Evolutionary conservation across 2,888 invertebrate genomes (phyloP), one percentile per base, ranked within the genome.

Genomic region (Nephrotoma flavescens): DNA sequence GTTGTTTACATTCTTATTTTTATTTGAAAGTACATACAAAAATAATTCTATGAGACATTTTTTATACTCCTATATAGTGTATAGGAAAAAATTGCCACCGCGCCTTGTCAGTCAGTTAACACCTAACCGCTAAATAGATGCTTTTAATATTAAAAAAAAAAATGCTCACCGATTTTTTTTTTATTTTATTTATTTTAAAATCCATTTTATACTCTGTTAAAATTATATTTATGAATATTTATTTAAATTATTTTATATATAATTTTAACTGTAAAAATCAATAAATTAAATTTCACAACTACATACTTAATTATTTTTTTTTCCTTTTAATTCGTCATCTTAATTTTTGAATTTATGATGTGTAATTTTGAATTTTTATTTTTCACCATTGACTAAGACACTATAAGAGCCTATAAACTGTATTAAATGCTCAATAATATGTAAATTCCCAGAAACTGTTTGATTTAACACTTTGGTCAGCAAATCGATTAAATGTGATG

Each of bases 71-170:
- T 31, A 31, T 31, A 31, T 31, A 31, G 31, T 31, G 31, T 31
- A 71, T 31, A 71, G 0, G 47, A 71, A 71, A 57, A 71, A 71
- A 71, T 92, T 91, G 89, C 89, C 90, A 90, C 91, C 90, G 90
- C 90, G 90, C 89, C 90, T 91, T 90, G 89, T 89, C 90, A 89
- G 90, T 88, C 90, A 90, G 88, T 90, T 90, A 90, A 89, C 90
- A 90, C 89, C 87, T 89, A 89, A 89, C 89, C 89, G 89, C 89
- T 88, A 88, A 88, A 87, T 88, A 85, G 44, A 85, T 85, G 85
- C 85, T 85, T 85, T 85, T 85, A 85, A 85, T 71, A 19, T 71
- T 71, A 71, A 71, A 71, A 52, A 52, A n/a, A 31, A 52, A 71
- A 71, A 57, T 57, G 52, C 71, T 71, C 71, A 71, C 71, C 71